Evolutionary conservation across 2,888 invertebrate species (phyloP), one percentile per base, ranked within the genome.

Genomic region (Spialia ferax): DNA sequence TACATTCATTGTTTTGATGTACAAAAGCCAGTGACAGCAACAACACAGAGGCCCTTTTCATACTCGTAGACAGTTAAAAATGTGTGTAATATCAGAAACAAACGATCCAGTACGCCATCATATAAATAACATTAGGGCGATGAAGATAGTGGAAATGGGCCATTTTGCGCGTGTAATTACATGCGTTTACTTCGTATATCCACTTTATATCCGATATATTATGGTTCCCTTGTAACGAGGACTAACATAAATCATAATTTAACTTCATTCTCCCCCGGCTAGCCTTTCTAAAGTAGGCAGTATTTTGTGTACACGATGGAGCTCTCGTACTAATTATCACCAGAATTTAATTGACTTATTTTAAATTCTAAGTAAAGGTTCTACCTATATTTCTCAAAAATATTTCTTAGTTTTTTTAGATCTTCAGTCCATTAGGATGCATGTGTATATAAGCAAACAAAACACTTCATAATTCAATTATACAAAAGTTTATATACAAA

Each of bases 91-190:
- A 52, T 52, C 23, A 20, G 52, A 26, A 52, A 52, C 23, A 52
- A 23, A 52, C 6, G 52, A n/a, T 22, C 13, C 23, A 13, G 22
- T 23, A n/a, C 23, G 7, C n/a, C 23, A 11, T 48, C 18, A 11
- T 48, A 22, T 48, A 20, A 48, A 22, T 1, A n/a, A 23, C 23
- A 22, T 52, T 52, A 52, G n/a, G 52, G 52, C 2, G 52, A 22
- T 26, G 13, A 1, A 52, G 52, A 52, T 52, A 52, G 52, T 23
- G 23, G 52, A 6, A 52, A 52, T 52, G 52, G 48, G 23, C 52
- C 26, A 22, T 52, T 52, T 22, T n/a, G 52, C 5, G 26, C n/a
- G 29, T n/a, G 54, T 54, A 54, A 54, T 54, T 54, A 54, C 54
- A 8, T 29, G 54, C 29, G 5, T 52, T 1, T 48, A 48, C 48